These are phyloP conservation scores for Rhombomys opimus DNA, from an alignment of 2,113 vertebrate genomes.

Conservation along the genomic window DNA sequence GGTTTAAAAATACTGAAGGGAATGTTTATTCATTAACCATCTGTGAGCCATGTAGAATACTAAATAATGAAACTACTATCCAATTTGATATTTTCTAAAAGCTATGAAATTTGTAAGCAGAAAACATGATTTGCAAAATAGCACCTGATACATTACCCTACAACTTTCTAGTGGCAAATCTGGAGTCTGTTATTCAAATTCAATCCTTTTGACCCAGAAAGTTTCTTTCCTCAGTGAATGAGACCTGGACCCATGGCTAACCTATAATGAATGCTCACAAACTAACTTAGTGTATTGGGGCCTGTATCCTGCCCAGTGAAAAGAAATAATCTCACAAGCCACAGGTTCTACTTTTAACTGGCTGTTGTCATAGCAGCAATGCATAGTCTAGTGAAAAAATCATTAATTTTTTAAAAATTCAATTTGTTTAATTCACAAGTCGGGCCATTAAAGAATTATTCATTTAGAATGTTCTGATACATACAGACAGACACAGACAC, in stretches of 20 bases:
- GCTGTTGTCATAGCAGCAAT: background rate
- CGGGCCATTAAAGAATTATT: background rate
- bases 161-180: background rate
- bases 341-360: background rate
- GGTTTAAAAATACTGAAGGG: background rate
- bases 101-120: background rate
- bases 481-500: too few relatives aligned
- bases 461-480: background rate
- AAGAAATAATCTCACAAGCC: background rate
- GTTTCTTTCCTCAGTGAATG: background rate
- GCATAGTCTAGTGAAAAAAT: background rate
- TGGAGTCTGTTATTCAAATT: background rate
- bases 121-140: background rate
- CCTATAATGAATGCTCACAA: background rate
- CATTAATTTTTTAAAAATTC: background rate
- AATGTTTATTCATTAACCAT: background rate
- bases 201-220: background rate
- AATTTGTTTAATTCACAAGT: background rate
- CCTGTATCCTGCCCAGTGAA: background rate
- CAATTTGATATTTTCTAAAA: background rate
- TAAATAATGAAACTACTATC: background rate
- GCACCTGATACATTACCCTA: background rate
- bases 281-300: background rate
- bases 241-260: too few relatives aligned
- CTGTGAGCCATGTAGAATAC: background rate